phyloP scores from a whole-genome alignment of 2,888 invertebrate genomes.

The Tenthredo notha region DNA sequence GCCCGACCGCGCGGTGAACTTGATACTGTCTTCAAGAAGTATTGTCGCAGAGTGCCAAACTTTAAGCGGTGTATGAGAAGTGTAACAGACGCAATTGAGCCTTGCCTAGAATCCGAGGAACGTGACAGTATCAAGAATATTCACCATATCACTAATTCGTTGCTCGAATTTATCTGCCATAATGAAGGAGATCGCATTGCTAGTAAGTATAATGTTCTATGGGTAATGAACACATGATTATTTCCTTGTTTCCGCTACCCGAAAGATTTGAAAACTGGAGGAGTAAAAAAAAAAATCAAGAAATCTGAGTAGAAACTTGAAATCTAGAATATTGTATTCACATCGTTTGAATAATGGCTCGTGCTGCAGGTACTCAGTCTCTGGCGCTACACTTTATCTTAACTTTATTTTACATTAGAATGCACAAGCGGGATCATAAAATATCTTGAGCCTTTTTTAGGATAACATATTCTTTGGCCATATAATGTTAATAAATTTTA shows the following conservation, averaged over 20 bases:
- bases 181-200: slow-evolving; percentile 92
- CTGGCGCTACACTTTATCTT: neutral
- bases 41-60: slow-evolving; percentile 84
- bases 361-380: neutral
- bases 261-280: neutral
- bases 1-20: slow-evolving; percentile 86
- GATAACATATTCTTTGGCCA: neutral
- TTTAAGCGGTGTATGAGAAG: slow-evolving; percentile 83
- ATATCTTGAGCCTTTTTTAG: neutral
- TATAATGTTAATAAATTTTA: neutral
- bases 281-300: neutral
- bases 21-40: slow-evolving; percentile 87
- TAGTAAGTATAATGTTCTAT: slow-evolving; percentile 79
- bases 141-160: slow-evolving; percentile 85
- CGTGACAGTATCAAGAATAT: slow-evolving; percentile 82
- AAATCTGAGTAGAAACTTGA: neutral
- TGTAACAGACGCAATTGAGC: slow-evolving; percentile 81
- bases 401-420: neutral
- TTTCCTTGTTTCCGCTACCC: neutral
- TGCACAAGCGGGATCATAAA: neutral
- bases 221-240: neutral
- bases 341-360: neutral
- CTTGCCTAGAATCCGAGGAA: slow-evolving; percentile 84
- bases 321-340: neutral
- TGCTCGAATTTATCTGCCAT: slow-evolving; percentile 87